Evolutionary conservation across 2,888 invertebrate genomes (phyloP).

Genomic region (Actias luna): DNA sequence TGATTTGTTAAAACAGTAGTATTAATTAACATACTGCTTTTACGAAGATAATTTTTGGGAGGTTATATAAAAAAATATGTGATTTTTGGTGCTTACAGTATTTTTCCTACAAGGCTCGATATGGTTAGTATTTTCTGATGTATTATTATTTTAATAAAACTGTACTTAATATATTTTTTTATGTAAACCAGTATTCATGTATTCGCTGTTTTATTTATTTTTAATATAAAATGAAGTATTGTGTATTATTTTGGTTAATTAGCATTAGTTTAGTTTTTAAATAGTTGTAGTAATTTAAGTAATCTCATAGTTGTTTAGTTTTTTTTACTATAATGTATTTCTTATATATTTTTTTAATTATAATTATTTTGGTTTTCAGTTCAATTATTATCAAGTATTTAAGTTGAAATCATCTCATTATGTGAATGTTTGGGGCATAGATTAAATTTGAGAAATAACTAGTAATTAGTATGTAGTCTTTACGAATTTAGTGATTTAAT

Average conservation of each 20-base stretch:
- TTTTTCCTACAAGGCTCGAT: too few relatives aligned
- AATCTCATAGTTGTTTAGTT: neutral
- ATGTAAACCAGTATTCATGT: too few relatives aligned
- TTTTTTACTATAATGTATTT: neutral
- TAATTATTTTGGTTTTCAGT: neutral
- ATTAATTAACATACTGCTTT: too few relatives aligned
- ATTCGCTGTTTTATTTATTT: neutral
- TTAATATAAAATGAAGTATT: neutral
- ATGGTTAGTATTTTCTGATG: too few relatives aligned
- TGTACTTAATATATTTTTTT: too few relatives aligned
- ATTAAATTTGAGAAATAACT: constrained; percentile 29
- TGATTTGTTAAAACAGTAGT: too few relatives aligned
- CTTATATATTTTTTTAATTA: neutral
- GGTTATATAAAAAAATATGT: too few relatives aligned
- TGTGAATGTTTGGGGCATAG: constrained; percentile 42
- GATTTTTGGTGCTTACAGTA: too few relatives aligned
- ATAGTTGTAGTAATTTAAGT: neutral
- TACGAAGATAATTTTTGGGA: too few relatives aligned
- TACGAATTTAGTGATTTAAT: constrained; percentile 23
- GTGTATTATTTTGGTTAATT: too few relatives aligned
- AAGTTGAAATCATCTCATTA: constrained; percentile 8
- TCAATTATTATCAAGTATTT: too few relatives aligned
- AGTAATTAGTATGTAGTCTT: constrained; percentile 20
- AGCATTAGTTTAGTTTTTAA: neutral
- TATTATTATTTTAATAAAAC: too few relatives aligned